A percentile compares a stretch with the other conserved stretches of the same genome.
Evolutionary conservation across 2,888 invertebrate genomes (phyloP).

Genomic region (Deroplatys truncata): DNA sequence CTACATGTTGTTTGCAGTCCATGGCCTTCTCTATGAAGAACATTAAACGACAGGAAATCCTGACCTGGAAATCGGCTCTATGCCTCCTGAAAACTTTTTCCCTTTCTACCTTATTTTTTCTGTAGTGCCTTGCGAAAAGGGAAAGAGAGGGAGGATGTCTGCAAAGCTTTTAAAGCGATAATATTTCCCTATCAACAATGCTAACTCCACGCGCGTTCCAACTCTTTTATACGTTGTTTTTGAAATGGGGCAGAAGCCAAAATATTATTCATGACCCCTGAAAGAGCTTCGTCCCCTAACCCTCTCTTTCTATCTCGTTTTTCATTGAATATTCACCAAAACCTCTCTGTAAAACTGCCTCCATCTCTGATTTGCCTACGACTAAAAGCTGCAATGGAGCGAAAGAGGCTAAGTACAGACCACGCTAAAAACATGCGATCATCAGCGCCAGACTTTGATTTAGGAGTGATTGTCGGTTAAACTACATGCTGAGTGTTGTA

Average conservation of each 20-base stretch:
- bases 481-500: no score
- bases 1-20: no score
- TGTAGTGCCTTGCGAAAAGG: neutral
- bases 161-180: neutral
- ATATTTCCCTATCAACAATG: neutral
- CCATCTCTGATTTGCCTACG: conserved; percentile 17
- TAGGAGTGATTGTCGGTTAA: no score
- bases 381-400: conserved; percentile 23
- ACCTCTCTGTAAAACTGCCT: conserved; percentile 17
- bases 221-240: conserved; percentile 25
- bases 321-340: conserved; percentile 25
- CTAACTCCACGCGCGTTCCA: neutral
- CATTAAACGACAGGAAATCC: neutral
- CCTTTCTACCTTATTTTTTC: neutral
- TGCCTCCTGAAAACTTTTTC: neutral
- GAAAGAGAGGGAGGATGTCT: neutral
- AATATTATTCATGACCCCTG: conserved; percentile 32
- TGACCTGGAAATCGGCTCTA: neutral
- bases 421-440: neutral
- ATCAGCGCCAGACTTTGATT: neutral
- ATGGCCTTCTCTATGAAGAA: neutral
- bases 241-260: conserved; percentile 29
- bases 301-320: conserved; percentile 9
- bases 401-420: neutral
- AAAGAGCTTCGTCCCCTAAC: conserved; percentile 18